Evolutionary conservation across 2,797 vertebrate genomes (phyloP).

Genomic region (Limnodromus scolopaceus): DNA sequence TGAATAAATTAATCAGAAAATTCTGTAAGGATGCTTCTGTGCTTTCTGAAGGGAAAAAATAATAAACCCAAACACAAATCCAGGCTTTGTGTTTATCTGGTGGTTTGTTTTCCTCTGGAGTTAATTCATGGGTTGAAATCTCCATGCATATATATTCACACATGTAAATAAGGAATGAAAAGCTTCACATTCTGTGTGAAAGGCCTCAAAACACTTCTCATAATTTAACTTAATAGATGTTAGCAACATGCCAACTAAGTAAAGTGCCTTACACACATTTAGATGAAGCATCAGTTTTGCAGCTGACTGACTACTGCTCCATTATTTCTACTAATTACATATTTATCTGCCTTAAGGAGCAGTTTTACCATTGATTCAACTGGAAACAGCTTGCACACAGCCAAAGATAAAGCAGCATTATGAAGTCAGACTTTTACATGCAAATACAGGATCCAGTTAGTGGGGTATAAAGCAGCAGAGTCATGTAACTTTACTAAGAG

Average conservation of each 20-base stretch:
- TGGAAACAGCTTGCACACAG: constrained; percentile 64
- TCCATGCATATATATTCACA: constrained; percentile 59
- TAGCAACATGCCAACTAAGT: constrained; percentile 71
- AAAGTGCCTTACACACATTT: constrained; percentile 67
- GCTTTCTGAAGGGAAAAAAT: constrained; percentile 52
- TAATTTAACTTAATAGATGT: constrained; percentile 78
- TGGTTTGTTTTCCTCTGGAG: constrained; percentile 71
- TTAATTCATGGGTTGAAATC: constrained; percentile 66
- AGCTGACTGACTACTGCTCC: constrained; percentile 65
- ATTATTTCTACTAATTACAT: constrained; percentile 76
- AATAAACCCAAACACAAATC: constrained; percentile 59
- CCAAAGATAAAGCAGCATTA: constrained; percentile 60
- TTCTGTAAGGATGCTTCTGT: constrained; percentile 57
- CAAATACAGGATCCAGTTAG: constrained; percentile 36
- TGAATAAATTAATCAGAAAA: constrained; percentile 76
- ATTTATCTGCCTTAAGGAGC: constrained; percentile 70
- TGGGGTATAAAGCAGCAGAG: not conserved
- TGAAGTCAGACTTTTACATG: constrained; percentile 62
- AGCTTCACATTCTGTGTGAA: constrained; percentile 65
- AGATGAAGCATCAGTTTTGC: constrained; percentile 67
- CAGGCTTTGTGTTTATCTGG: constrained; percentile 62
- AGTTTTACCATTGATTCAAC: constrained; percentile 55
- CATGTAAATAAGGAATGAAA: constrained; percentile 72
- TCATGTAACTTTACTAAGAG: not conserved
- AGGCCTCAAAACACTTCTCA: constrained; percentile 75